These are phyloP conservation scores for Tyto alba DNA, from an alignment of 2,113 vertebrate species.

Conservation along the genomic window DNA sequence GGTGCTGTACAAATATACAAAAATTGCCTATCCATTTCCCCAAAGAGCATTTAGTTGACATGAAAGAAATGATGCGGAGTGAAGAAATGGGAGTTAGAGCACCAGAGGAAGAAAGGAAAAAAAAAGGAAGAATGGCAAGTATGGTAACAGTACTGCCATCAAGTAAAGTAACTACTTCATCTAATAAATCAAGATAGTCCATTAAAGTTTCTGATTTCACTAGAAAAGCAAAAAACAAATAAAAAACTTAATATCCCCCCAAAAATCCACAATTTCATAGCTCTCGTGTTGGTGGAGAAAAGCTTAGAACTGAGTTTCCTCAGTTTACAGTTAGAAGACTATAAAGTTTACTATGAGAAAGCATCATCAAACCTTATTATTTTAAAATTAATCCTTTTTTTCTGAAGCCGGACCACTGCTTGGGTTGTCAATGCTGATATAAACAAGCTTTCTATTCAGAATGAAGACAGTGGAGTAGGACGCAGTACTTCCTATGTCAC, in stretches of 20 bases:
- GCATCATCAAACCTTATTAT: rapidly evolving
- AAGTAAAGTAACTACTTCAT: not conserved
- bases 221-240: not conserved
- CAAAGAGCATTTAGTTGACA: not conserved
- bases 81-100: not conserved
- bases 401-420: not conserved
- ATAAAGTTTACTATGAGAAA: not conserved
- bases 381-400: not conserved
- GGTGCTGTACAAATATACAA: not conserved
- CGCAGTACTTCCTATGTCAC: not conserved
- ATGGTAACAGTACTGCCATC: not conserved
- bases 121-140: not conserved
- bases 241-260: not conserved
- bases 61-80: not conserved
- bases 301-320: not conserved
- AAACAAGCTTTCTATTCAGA: not conserved
- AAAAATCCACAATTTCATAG: not conserved
- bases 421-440: not conserved
- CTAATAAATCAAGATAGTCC: not conserved
- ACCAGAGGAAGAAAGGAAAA: not conserved
- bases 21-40: not conserved
- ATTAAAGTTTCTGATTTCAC: not conserved
- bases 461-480: not conserved
- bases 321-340: not conserved
- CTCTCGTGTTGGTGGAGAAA: not conserved